These are phyloP conservation scores for Tragopan temminckii DNA, from an alignment of 2,797 vertebrate genomes.

Conservation along the genomic window DNA sequence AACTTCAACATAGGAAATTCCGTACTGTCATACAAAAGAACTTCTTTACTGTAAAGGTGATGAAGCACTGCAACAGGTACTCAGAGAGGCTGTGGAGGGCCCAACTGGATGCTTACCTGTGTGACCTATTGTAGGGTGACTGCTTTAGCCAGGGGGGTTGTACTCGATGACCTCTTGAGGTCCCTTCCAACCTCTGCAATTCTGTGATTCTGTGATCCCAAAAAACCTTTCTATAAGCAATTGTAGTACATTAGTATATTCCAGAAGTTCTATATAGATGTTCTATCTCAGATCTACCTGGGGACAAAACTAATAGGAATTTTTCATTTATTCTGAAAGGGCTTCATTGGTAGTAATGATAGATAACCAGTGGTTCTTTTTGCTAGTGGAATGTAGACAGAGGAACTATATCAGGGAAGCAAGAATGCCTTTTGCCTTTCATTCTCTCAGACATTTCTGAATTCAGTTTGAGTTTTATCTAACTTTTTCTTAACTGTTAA, in stretches of 20 bases:
- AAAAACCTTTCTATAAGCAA: background rate
- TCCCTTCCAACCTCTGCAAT: too few relatives aligned
- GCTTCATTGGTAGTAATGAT: background rate
- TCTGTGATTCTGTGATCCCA: too few relatives aligned
- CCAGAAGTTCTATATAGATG: background rate
- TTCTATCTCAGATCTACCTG: background rate
- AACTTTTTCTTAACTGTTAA: background rate
- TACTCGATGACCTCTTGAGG: too few relatives aligned
- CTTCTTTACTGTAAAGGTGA: too few relatives aligned
- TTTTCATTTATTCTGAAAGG: background rate
- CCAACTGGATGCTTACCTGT: too few relatives aligned
- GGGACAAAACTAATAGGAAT: background rate
- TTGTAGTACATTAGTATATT: background rate
- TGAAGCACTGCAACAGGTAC: too few relatives aligned
- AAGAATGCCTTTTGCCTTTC: background rate
- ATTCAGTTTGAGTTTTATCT: background rate
- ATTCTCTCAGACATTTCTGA: background rate
- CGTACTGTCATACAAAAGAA: too few relatives aligned
- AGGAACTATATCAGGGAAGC: background rate
- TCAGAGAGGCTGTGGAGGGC: too few relatives aligned
- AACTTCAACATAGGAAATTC: too few relatives aligned
- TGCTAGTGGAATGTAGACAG: background rate
- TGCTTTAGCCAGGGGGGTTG: too few relatives aligned
- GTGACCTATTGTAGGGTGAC: too few relatives aligned
- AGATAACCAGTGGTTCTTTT: background rate